These are phyloP conservation scores for Podabrus alpinus DNA, from an alignment of 2,888 invertebrate species.

Conservation along the genomic window DNA sequence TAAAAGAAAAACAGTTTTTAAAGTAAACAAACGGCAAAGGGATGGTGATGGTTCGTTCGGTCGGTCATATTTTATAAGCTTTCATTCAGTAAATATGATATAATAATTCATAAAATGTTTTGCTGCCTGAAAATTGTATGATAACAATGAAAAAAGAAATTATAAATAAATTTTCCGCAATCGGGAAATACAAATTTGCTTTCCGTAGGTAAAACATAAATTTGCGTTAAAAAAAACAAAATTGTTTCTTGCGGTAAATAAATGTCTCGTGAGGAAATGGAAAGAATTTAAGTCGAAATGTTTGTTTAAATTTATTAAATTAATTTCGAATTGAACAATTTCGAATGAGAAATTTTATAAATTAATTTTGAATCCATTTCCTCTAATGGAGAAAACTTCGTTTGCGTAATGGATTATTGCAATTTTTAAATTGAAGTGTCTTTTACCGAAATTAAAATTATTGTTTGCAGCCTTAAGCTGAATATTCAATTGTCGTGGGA, in stretches of 20 bases:
- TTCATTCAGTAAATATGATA: background rate
- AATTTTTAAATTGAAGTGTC: background rate
- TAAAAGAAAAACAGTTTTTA: background rate
- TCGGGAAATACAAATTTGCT: background rate
- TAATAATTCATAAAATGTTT: constrained; percentile 2
- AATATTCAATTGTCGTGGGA: background rate
- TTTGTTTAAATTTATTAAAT: background rate
- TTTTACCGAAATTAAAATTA: background rate
- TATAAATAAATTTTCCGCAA: background rate
- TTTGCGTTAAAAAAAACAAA: background rate
- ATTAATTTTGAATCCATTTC: background rate
- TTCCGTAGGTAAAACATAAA: background rate
- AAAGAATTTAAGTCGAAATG: background rate
- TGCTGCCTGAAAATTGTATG: background rate
- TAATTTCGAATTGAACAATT: background rate
- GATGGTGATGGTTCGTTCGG: background rate
- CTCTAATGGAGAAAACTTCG: too few relatives aligned
- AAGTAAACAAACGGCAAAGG: background rate
- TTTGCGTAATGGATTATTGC: background rate
- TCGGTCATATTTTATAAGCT: background rate
- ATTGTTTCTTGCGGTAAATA: background rate
- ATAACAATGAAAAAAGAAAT: constrained; percentile 1
- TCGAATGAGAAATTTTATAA: background rate
- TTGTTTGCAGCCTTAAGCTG: background rate
- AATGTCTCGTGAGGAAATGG: background rate